phyloP scores from a whole-genome alignment of 2,888 invertebrate genomes.

The Coelinius sp. region DNA sequence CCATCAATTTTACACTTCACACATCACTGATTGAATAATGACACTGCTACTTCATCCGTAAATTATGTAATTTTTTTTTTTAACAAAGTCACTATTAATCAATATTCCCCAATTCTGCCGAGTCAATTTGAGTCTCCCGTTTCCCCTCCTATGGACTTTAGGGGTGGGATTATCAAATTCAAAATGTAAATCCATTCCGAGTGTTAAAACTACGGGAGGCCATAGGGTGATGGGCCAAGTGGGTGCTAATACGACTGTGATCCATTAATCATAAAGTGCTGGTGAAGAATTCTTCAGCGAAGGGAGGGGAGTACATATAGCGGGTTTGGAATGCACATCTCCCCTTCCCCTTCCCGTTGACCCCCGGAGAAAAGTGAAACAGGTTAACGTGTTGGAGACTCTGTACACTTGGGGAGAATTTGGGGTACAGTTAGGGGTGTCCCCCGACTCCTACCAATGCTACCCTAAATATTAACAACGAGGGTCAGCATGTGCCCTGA shows the following conservation, averaged over 20 bases:
- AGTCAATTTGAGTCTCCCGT: constrained; percentile 26
- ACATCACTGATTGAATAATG: background rate
- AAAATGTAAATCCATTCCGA: constrained; percentile 65
- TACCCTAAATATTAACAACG: constrained; percentile 68
- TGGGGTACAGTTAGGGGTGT: constrained; percentile 13
- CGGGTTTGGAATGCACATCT: constrained; percentile 33
- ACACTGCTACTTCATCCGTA: background rate
- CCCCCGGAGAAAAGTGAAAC: constrained; percentile 54
- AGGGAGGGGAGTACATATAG: constrained; percentile 1
- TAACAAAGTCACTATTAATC: constrained; percentile 4
- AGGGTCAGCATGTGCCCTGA: constrained; percentile 61
- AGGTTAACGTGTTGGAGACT: constrained; percentile 58
- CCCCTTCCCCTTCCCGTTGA: too few relatives aligned
- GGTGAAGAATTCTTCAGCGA: constrained; percentile 47
- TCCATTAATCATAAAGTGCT: constrained; percentile 69
- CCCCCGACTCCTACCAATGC: too few relatives aligned
- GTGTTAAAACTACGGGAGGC: constrained; percentile 41
- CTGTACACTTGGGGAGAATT: constrained; percentile 24
- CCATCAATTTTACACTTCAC: background rate
- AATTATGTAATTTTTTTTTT: background rate
- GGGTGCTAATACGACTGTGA: constrained; percentile 68
- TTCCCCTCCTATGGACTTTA: constrained; percentile 34
- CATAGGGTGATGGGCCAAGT: constrained; percentile 55
- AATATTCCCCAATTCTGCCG: constrained; percentile 3
- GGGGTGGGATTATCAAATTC: constrained; percentile 67